Evolutionary conservation across 1,140 invertebrate species (phyloP).

Genomic region (Liolophura sinensis): DNA sequence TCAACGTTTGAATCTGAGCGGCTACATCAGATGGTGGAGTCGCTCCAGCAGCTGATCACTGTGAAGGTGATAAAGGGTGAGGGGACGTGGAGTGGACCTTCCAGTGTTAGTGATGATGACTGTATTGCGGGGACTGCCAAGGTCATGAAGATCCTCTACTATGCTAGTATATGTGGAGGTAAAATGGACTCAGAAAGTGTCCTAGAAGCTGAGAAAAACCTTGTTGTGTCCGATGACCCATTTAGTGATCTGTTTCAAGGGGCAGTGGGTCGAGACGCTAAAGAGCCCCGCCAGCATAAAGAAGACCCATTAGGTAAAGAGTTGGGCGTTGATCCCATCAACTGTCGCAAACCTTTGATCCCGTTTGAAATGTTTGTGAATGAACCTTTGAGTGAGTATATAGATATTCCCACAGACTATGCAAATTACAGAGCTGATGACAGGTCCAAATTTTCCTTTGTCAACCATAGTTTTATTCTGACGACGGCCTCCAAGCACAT

Average conservation of each 20-base stretch:
- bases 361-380: slow-evolving; percentile 91
- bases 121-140: slow-evolving; percentile 72
- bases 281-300: slow-evolving; percentile 44
- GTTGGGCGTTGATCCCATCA: slow-evolving; percentile 75
- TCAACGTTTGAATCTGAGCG: slow-evolving; percentile 71
- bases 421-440: slow-evolving; percentile 74
- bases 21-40: slow-evolving; percentile 74
- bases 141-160: slow-evolving; percentile 78
- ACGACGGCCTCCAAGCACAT: slow-evolving; percentile 91
- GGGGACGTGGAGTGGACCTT: slow-evolving; percentile 68
- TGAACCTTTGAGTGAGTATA: slow-evolving; percentile 85
- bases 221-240: slow-evolving; percentile 41
- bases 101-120: slow-evolving; percentile 82
- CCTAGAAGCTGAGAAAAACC: slow-evolving; percentile 45
- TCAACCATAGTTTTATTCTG: slow-evolving; percentile 87
- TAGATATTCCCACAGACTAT: slow-evolving; percentile 93
- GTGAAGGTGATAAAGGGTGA: slow-evolving; percentile 70
- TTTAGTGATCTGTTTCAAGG: slow-evolving; percentile 49
- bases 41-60: slow-evolving; percentile 86
- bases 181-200: slow-evolving; percentile 70
- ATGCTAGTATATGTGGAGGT: slow-evolving; percentile 85
- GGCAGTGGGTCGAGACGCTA: slow-evolving; percentile 47
- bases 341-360: slow-evolving; percentile 80
- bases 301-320: slow-evolving; percentile 60
- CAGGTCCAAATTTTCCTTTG: slow-evolving; percentile 81